phyloP scores from a whole-genome alignment of 2,113 vertebrate species.

The Puma concolor region DNA sequence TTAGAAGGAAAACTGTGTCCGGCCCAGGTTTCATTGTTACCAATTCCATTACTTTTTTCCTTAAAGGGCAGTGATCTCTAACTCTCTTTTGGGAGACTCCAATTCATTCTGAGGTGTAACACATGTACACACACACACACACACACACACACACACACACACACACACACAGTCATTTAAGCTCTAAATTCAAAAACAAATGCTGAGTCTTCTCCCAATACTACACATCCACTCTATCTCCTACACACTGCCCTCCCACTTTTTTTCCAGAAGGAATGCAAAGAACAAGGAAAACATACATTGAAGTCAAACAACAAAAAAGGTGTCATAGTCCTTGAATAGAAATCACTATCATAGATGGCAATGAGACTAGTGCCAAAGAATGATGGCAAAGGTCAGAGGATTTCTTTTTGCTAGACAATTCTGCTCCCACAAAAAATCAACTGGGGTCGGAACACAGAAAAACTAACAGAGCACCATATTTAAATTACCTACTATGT shows the following conservation, averaged over 20 bases:
- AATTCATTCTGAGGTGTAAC: not conserved
- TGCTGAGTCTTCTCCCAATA: not conserved
- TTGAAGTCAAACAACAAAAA: constrained; percentile 29
- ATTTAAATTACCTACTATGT: constrained; percentile 40
- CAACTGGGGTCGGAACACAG: not conserved
- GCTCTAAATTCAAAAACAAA: constrained; percentile 22
- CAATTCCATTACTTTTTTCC: constrained; percentile 7
- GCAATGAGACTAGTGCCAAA: not conserved
- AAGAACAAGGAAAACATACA: not conserved
- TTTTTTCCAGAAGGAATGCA: not conserved
- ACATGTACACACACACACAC: not conserved
- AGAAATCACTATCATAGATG: not conserved
- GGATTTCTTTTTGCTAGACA: not conserved
- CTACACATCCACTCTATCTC: not conserved
- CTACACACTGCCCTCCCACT: not conserved
- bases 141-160: not conserved
- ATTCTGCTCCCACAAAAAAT: not conserved
- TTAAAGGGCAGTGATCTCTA: not conserved
- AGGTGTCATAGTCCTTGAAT: not conserved
- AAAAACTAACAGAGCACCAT: not conserved
- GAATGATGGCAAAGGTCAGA: not conserved
- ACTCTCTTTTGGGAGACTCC: not conserved
- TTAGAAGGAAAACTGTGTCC: not conserved
- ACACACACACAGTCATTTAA: not conserved
- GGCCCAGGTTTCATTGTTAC: not conserved